Percentiles rank a stretch among this genome's conserved stretches.
Evolutionary conservation across 2,797 vertebrate species (phyloP).

Genomic region (Lutra lutra): DNA sequence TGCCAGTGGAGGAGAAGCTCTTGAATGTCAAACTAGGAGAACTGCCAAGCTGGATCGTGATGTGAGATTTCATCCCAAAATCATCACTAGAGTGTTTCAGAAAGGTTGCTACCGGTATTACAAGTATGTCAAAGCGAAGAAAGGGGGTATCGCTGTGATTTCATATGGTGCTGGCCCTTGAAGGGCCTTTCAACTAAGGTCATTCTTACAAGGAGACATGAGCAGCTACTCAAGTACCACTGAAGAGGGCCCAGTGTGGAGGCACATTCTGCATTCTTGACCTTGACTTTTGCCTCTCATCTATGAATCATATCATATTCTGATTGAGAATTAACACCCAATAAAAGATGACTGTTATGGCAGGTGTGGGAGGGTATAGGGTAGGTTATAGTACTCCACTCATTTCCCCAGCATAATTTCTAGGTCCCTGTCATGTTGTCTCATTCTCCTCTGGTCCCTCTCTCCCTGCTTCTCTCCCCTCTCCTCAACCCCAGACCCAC

Average conservation of each 20-base stretch:
- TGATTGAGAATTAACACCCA: not conserved
- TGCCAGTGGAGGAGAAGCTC: not conserved
- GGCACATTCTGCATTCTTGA: not conserved
- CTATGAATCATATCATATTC: not conserved
- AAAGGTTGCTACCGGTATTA: not conserved
- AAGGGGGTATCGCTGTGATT: not conserved
- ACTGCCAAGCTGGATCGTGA: not conserved
- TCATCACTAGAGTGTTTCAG: not conserved
- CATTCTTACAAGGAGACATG: not conserved
- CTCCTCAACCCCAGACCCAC: not conserved
- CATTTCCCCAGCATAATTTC: not conserved
- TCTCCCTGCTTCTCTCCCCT: not conserved
- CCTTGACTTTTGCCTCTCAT: not conserved
- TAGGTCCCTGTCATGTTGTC: rapidly evolving
- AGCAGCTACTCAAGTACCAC: not conserved
- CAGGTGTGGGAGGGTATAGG: rapidly evolving
- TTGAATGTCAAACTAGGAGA: not conserved
- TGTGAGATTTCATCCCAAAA: not conserved
- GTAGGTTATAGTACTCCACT: no score
- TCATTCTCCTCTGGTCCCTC: not conserved
- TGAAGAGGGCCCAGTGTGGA: not conserved
- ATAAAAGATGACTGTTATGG: not conserved
- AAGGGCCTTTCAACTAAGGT: not conserved
- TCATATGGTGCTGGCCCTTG: not conserved
- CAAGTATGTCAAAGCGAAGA: not conserved